Conservation (phyloP, 2,113 vertebrate species). For the Azemiops feae region DNA sequence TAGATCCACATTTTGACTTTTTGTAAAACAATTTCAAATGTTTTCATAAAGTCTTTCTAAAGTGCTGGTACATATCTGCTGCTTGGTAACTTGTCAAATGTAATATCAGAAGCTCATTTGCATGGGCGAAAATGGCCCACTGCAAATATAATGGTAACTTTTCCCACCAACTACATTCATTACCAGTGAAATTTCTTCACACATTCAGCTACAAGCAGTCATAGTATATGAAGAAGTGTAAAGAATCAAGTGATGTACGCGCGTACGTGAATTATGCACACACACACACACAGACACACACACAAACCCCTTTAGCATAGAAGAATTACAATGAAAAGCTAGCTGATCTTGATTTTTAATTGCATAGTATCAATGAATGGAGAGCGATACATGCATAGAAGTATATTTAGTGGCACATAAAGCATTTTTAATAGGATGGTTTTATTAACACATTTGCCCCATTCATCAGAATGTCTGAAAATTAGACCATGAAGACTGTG, state of each 20-base stretch:
- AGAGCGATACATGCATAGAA: neutral
- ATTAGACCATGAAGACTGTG: constrained; percentile 37
- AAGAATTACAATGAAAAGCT: neutral
- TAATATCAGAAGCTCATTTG: neutral
- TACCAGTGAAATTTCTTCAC: neutral
- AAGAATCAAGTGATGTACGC: neutral
- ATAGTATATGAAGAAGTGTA: neutral
- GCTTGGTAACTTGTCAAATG: neutral
- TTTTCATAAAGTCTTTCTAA: neutral
- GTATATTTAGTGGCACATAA: neutral
- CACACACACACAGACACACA: neutral
- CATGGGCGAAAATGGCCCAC: neutral
- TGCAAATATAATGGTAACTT: neutral
- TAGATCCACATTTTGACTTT: neutral
- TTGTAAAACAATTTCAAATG: neutral
- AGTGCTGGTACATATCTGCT: neutral
- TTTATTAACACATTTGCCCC: constrained; percentile 52
- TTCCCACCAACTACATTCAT: neutral
- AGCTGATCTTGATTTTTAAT: neutral
- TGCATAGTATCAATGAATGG: neutral
- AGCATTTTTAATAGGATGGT: constrained; percentile 37
- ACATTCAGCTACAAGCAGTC: neutral
- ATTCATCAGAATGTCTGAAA: constrained; percentile 60
- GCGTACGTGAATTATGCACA: neutral
- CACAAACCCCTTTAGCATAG: neutral